Base-by-base conservation (phyloP, 2,113 vertebrate genomes). In the Lagopus leucura region DNA sequence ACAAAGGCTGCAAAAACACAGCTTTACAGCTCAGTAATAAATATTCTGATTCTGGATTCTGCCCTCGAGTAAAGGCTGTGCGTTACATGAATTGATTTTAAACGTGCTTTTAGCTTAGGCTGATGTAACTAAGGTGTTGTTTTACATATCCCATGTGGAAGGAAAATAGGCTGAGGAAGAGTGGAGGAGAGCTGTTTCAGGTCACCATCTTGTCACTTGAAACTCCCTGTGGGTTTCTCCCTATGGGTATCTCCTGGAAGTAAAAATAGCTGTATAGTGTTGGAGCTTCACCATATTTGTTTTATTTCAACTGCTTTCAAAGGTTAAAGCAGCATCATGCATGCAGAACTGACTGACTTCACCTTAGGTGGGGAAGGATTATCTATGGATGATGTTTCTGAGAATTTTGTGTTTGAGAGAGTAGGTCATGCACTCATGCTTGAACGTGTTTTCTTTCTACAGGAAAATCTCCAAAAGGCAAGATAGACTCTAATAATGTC, bases 81-180 rank as follows among this genome's bases (percentile, higher is more conserved):
- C 43, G 24, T 90, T 92, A 78, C 82, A 61, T 69, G 73, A 66
- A 74, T 75, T 91, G 92, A 82, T 92, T 94, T 92, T 81, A 86
- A 93, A 93, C 86, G 52, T n/a, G 21, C 57, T 94, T 89, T 69
- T 45, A 78, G 82, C 65, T 90, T 52, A 90, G 61, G 30, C 61
- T 81, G 73, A 57, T 74, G 47, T 60, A 89, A 74, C 55, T 25
- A 83, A 92, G 84, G 43, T 73, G 42, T 55, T 86, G 45, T 77
- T 94, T 71, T 93, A 77, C 84, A 38, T 74, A 77, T 71, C 57
- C 82, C 40, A 1, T 1, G 16, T 20, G 4, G 34, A 27, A 10
- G 36, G 15, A 22, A 71, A 83, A 64, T n/a, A 47, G 86, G n/a
- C 65, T 75, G 15, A 20, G 32, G 61, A 65, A 90, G 72, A 82